Conservation (phyloP, 2,797 vertebrate genomes). For the Anolis apletophallus region DNA sequence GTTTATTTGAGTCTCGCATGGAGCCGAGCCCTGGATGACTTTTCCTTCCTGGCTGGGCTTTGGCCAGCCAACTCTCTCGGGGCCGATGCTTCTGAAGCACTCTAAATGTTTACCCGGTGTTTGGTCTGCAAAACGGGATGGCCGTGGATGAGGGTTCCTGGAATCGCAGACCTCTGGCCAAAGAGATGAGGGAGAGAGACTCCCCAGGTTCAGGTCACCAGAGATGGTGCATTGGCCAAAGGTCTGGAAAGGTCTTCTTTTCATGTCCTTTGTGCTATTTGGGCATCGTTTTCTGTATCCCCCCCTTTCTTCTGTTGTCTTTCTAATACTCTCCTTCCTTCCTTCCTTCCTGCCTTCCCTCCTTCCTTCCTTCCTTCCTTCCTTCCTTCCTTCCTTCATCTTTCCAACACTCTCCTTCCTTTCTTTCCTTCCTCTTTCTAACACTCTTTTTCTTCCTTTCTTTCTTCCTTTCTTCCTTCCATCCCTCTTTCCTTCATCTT, state of each 20-base stretch:
- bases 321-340: too few species aligned
- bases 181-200: background rate
- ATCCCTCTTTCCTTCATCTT: too few species aligned
- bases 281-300: background rate
- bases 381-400: too few species aligned
- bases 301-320: too few species aligned
- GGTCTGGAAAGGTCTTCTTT: background rate
- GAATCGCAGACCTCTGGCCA: too few species aligned
- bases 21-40: background rate
- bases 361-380: too few species aligned
- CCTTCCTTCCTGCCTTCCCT: too few species aligned
- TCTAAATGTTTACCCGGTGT: constrained; percentile 20
- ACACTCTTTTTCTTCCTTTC: too few species aligned
- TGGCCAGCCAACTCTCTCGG: background rate
- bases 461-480: too few species aligned
- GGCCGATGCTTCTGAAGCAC: background rate
- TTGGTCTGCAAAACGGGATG: background rate
- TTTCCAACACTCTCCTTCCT: too few species aligned
- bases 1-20: constrained; percentile 15
- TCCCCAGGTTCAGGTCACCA: fast-evolving
- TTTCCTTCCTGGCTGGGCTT: background rate
- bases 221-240: background rate
- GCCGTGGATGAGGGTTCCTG: background rate
- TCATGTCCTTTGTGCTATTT: background rate
- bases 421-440: too few species aligned